Evolutionary conservation across 2,888 invertebrate genomes (phyloP), one percentile per base, ranked within the genome.

Genomic region (Idaea aversata): DNA sequence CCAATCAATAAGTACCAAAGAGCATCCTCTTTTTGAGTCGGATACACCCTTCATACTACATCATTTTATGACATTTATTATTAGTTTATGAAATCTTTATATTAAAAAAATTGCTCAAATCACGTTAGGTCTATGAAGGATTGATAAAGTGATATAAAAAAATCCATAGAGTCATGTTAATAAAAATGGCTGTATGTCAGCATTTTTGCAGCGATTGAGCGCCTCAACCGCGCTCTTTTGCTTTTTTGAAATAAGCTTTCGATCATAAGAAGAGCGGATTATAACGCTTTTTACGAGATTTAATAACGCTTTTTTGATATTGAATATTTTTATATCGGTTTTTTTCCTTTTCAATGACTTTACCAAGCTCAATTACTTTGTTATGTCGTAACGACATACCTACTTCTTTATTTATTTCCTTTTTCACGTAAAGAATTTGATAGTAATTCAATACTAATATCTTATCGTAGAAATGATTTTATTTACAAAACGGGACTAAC

Each of bases 401-500:
- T 25, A 2, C 3, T 25, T 25, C 2, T 25, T 25, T 25, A 25
- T 25, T 25, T 2, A 25, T 25, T 25, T 25, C 1, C n/a, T n/a
- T 25, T 25, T 25, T 25, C 25, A 25, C 25, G 1, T 2, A 25
- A 25, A 25, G 25, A 25, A 25, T 25, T 25, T 25, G 25, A 25
- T n/a, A n/a, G n/a, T n/a, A n/a, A n/a, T 25, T 25, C 25, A 25
- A 25, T 25, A 25, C 25, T 1, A 25, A 25, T 25, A 25, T 25
- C 25, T 25, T 25, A 25, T 25, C 25, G 25, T 25, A 25, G 5
- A 47, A 10, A 10, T 10, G 7, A 10, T 47, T 47, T 47, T 47
- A 10, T 47, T 47, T 47, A 58, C 58, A 58, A 58, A 58, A 58
- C 58, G 15, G 16, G 58, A 58, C 58, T 16, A 15, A 58, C 58